Evolutionary conservation across 2,113 vertebrate genomes (phyloP).

Genomic region (Dunckerocampus dactyliophorus): DNA sequence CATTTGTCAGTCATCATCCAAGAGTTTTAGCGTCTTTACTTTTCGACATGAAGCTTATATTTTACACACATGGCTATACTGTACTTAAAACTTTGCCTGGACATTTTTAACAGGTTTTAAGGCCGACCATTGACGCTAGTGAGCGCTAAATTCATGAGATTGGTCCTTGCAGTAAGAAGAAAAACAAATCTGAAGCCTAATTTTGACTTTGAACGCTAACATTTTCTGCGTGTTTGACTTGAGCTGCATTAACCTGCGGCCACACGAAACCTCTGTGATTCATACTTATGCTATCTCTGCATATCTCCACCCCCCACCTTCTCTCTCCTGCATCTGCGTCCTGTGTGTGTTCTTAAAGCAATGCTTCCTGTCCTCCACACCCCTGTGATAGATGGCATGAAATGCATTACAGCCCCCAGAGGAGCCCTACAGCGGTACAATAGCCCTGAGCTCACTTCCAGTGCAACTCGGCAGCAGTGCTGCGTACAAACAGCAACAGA

Average conservation of each 20-base stretch:
- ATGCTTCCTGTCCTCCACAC: conserved; percentile 64
- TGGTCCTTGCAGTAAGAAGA: not conserved
- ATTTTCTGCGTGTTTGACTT: not conserved
- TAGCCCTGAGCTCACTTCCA: conserved; percentile 69
- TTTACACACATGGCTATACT: too few species aligned
- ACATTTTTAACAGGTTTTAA: too few species aligned
- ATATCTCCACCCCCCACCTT: conserved; percentile 45
- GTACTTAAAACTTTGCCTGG: too few species aligned
- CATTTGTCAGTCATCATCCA: too few species aligned
- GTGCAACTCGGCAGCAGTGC: conserved; percentile 36
- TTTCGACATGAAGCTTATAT: too few species aligned
- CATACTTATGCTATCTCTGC: conserved; percentile 31
- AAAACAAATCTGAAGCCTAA: not conserved
- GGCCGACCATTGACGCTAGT: not conserved
- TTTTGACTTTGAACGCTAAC: not conserved
- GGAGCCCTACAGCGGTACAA: conserved; percentile 63
- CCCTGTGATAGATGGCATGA: conserved; percentile 66
- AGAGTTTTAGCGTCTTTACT: too few species aligned
- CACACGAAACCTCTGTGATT: not conserved
- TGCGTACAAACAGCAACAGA: conserved; percentile 21
- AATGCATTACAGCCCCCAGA: conserved; percentile 68
- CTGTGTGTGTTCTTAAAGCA: conserved; percentile 66
- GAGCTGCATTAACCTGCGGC: not conserved
- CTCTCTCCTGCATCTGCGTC: conserved; percentile 64
- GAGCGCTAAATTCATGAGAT: not conserved